These are phyloP conservation scores for Mustela lutreola DNA, from an alignment of 2,113 vertebrate species.

Conservation along the genomic window DNA sequence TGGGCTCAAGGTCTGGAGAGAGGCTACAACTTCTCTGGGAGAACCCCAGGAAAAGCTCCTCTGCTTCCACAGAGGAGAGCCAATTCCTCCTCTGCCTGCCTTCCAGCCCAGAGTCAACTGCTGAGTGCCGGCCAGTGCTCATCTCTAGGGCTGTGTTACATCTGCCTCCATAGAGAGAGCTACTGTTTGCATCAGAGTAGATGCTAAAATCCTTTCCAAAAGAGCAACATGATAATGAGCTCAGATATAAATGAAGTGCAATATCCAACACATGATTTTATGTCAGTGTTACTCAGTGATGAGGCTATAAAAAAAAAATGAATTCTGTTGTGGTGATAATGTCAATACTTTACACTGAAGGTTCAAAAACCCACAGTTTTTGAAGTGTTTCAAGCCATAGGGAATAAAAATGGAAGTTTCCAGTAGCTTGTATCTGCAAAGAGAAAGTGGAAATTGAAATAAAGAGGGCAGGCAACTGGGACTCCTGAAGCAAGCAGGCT, in stretches of 20 bases:
- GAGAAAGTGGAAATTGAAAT: conserved; percentile 38
- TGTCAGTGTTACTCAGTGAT: not conserved
- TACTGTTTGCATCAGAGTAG: not conserved
- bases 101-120: not conserved
- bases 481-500: not conserved
- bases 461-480: not conserved
- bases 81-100: not conserved
- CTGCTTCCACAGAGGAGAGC: not conserved
- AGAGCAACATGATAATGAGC: not conserved
- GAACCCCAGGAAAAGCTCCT: not conserved
- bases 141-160: not conserved
- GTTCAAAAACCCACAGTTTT: conserved; percentile 41
- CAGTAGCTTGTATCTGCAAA: conserved; percentile 6
- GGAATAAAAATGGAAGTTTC: conserved; percentile 37
- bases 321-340: conserved; percentile 12
- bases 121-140: not conserved
- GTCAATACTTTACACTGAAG: not conserved
- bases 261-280: not conserved
- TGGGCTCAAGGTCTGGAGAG: not conserved
- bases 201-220: not conserved
- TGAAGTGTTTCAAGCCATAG: not conserved
- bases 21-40: not conserved
- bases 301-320: not conserved
- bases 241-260: not conserved
- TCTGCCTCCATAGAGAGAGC: not conserved